A percentile compares a stretch with the other conserved stretches of the same genome.
These are phyloP conservation scores for Steinernema scapterisci DNA, from an alignment of 2,888 invertebrate species.

Conservation along the genomic window DNA sequence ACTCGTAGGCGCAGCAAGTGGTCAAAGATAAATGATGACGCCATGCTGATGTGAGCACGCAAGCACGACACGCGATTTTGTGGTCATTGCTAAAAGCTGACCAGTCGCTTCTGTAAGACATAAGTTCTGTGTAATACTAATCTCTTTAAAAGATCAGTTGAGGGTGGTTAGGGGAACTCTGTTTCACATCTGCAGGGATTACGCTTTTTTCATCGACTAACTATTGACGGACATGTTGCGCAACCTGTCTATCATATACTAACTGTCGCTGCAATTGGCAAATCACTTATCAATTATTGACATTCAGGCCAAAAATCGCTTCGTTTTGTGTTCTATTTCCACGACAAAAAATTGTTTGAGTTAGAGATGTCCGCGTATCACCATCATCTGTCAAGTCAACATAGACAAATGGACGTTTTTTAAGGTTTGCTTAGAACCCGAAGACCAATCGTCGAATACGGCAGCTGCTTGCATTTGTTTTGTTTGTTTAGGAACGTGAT, in stretches of 20 bases:
- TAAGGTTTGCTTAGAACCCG: not conserved
- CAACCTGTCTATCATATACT: constrained; percentile 1
- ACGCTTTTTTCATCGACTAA: too few relatives aligned
- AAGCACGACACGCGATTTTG: too few relatives aligned
- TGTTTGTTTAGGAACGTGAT: constrained; percentile 25
- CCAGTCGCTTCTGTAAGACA: too few relatives aligned
- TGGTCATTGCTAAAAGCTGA: too few relatives aligned
- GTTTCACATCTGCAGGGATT: too few relatives aligned
- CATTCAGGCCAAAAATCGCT: not conserved
- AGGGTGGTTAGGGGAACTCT: too few relatives aligned
- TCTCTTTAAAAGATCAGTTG: too few relatives aligned
- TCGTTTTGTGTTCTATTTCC: not conserved
- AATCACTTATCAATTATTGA: not conserved
- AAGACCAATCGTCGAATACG: not conserved
- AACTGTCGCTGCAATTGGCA: not conserved
- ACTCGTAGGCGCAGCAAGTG: too few relatives aligned
- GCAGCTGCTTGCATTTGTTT: not conserved
- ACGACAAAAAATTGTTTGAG: not conserved
- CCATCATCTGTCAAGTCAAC: not conserved
- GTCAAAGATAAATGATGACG: not conserved
- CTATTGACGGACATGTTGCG: not conserved
- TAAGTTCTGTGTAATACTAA: too few relatives aligned
- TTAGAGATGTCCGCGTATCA: not conserved
- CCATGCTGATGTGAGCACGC: not conserved
- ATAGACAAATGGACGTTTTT: not conserved